Evolutionary conservation across 2,888 invertebrate genomes (phyloP).

Genomic region (Bembecia ichneumoniformis): DNA sequence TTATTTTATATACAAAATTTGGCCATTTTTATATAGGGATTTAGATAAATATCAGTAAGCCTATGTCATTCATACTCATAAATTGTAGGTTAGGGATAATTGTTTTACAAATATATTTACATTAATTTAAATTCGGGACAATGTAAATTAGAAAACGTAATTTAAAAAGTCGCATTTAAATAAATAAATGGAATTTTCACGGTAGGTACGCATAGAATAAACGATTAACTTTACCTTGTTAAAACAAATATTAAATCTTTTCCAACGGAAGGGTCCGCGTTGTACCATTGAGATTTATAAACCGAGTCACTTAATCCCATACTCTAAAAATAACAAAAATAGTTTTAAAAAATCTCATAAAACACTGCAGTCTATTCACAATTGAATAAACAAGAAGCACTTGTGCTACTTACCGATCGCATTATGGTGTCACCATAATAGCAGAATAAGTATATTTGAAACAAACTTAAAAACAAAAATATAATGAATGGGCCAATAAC

Average conservation of each 20-base stretch:
- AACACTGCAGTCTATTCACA: not conserved
- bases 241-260: slow-evolving; percentile 34
- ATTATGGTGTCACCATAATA: slow-evolving; percentile 39
- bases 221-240: slow-evolving; percentile 23
- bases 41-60: no score
- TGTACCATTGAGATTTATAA: slow-evolving; percentile 36
- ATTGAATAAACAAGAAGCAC: not conserved
- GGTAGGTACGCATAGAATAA: not conserved
- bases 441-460: slow-evolving; percentile 40
- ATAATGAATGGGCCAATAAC: slow-evolving; percentile 27
- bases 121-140: no score
- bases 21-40: no score
- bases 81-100: not conserved
- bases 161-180: no score
- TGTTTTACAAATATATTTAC: no score
- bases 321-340: slow-evolving; percentile 26
- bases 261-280: slow-evolving; percentile 20
- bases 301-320: slow-evolving; percentile 29
- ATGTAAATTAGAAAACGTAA: no score
- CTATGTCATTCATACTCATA: no score
- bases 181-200: no score
- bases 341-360: no score
- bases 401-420: slow-evolving; percentile 27
- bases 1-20: no score
- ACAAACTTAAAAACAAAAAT: slow-evolving; percentile 27